These are phyloP conservation scores for Trisateles emortualis DNA, from an alignment of 2,888 invertebrate genomes.

Conservation along the genomic window DNA sequence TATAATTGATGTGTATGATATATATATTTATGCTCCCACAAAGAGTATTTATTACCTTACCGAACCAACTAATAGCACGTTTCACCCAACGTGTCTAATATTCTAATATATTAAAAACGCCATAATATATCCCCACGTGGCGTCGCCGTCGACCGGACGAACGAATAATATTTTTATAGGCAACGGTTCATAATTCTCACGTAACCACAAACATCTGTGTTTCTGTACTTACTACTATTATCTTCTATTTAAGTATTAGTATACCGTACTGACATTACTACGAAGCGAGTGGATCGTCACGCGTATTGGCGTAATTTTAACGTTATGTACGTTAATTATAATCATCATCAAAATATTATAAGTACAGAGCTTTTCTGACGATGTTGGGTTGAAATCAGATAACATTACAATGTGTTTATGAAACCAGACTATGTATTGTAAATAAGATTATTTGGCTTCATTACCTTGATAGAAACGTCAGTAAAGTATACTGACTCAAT, in stretches of 20 bases:
- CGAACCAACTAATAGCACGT: neutral
- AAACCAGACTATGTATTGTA: too few species aligned
- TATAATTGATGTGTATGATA: neutral
- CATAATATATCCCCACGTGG: slow-evolving; percentile 6
- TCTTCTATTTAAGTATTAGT: neutral
- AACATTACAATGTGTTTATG: too few species aligned
- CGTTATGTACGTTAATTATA: neutral
- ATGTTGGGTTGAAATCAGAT: too few species aligned
- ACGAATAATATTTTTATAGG: slow-evolving; percentile 45
- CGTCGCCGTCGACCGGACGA: slow-evolving; percentile 6
- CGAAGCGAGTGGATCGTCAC: neutral
- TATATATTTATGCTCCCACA: neutral
- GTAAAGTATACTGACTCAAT: too few species aligned
- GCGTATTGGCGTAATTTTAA: neutral
- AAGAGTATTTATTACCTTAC: neutral
- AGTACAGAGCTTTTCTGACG: too few species aligned
- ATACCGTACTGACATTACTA: neutral
- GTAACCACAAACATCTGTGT: slow-evolving; percentile 11
- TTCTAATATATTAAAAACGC: slow-evolving; percentile 22
- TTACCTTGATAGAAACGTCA: too few species aligned
- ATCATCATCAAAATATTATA: too few species aligned
- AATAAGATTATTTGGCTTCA: too few species aligned
- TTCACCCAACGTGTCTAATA: neutral
- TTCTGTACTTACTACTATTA: neutral
- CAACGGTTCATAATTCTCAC: slow-evolving; percentile 35